Percentiles rank a stretch among this genome's conserved stretches.
Evolutionary conservation across 1,140 invertebrate species (phyloP).

Genomic region (Araneus ventricosus): DNA sequence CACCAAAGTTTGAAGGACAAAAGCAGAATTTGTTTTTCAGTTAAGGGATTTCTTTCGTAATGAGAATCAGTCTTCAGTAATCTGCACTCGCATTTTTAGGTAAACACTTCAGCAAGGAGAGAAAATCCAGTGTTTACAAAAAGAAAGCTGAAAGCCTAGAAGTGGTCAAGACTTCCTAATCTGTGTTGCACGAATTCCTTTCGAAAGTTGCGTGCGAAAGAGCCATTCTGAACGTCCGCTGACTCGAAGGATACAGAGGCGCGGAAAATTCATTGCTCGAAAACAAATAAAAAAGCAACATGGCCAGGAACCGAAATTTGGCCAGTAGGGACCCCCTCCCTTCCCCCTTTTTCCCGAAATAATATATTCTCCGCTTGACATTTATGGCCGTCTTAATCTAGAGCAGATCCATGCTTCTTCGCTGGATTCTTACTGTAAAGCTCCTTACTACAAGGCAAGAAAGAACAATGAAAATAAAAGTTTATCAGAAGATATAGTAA

Average conservation of each 20-base stretch:
- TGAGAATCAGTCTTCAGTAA: too few relatives aligned
- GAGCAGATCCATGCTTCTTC: not conserved
- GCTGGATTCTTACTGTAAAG: not conserved
- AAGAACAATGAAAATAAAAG: not conserved
- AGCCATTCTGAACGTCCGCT: not conserved
- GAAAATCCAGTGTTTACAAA: too few relatives aligned
- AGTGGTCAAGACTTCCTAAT: conserved; percentile 1
- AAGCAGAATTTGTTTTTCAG: too few relatives aligned
- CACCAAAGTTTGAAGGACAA: too few relatives aligned
- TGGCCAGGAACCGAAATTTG: conserved; percentile 39
- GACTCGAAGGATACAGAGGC: not conserved
- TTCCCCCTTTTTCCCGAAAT: not conserved
- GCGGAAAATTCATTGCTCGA: conserved; percentile 27
- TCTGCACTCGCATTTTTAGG: too few relatives aligned
- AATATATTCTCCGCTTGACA: conserved; percentile 39
- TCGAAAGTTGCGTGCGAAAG: conserved; percentile 11
- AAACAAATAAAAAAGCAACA: conserved; percentile 25
- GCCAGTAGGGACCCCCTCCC: not conserved
- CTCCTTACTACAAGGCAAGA: not conserved
- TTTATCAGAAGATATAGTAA: not conserved
- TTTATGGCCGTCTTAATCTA: conserved; percentile 47
- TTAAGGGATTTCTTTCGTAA: too few relatives aligned
- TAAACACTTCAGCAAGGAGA: too few relatives aligned
- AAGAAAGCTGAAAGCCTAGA: not conserved
- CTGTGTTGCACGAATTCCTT: conserved; percentile 26